Percentiles rank a stretch among this genome's conserved stretches.
Evolutionary conservation across 2,797 vertebrate species (phyloP).

Genomic region (Labroides dimidiatus): DNA sequence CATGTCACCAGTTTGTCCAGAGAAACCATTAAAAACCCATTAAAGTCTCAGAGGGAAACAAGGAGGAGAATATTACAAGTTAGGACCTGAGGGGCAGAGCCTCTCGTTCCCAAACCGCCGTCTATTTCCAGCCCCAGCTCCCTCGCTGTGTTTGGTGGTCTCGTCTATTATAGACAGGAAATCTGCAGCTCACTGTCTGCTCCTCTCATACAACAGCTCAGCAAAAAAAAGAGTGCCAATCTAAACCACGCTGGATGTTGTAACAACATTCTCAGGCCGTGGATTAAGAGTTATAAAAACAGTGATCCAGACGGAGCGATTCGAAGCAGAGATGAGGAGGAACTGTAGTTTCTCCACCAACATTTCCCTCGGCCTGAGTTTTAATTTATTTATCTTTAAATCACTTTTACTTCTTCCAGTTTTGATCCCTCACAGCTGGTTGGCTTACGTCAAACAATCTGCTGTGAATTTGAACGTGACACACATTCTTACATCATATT

Average conservation of each 20-base stretch:
- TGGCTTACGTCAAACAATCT: not conserved
- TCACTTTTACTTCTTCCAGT: not conserved
- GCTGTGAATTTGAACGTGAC: not conserved
- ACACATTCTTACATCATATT: not conserved
- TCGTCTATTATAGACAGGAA: slow-evolving; percentile 55
- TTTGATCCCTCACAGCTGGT: not conserved
- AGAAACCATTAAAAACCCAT: not conserved
- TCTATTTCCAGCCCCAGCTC: slow-evolving; percentile 45
- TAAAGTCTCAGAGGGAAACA: slow-evolving; percentile 4
- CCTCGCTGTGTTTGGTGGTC: slow-evolving; percentile 27
- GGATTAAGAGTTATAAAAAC: slow-evolving; percentile 23
- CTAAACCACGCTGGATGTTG: slow-evolving; percentile 35
- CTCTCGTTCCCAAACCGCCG: slow-evolving; percentile 52
- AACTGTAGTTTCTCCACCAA: no score
- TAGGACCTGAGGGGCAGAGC: slow-evolving; percentile 21
- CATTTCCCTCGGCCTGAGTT: not conserved
- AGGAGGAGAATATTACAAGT: not conserved
- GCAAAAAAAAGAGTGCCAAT: slow-evolving; percentile 47
- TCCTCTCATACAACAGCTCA: slow-evolving; percentile 41
- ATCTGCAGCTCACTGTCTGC: slow-evolving; percentile 48
- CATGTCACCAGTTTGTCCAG: not conserved
- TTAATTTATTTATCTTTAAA: no score
- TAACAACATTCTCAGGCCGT: slow-evolving; percentile 63
- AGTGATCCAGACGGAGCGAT: slow-evolving; percentile 5
- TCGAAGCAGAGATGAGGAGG: not conserved